Evolutionary conservation across 2,888 invertebrate genomes (phyloP).

Genomic region (Chloroclystis v-ata): DNA sequence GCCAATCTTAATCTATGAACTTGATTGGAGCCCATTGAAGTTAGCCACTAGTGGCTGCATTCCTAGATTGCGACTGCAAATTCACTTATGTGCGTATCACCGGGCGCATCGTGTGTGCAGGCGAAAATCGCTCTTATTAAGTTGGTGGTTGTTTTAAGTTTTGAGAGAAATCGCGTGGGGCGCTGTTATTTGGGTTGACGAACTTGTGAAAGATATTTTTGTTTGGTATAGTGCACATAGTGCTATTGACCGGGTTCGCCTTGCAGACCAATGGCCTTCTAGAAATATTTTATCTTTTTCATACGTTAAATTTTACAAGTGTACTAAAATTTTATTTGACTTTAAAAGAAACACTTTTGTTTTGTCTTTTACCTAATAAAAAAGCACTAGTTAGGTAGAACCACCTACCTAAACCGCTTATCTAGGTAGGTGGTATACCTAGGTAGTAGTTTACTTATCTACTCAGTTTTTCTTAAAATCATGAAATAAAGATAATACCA

Average conservation of each 20-base stretch:
- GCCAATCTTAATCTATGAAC: conserved; percentile 77
- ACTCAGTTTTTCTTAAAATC: no score
- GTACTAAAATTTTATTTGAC: no score
- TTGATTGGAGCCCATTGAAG: conserved; percentile 66
- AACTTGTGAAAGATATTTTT: conserved; percentile 57
- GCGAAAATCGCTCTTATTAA: conserved; percentile 37
- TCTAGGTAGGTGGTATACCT: no score
- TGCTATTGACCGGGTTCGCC: conserved; percentile 42
- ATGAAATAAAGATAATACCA: no score
- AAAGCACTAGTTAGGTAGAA: no score
- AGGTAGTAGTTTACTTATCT: no score
- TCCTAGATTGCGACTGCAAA: conserved; percentile 61
- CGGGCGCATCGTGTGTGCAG: conserved; percentile 40
- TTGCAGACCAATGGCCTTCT: conserved; percentile 54
- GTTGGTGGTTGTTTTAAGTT: conserved; percentile 29
- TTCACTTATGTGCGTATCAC: conserved; percentile 47
- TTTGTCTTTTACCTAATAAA: no score
- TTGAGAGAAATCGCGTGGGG: conserved; percentile 40
- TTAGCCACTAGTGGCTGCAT: conserved; percentile 55
- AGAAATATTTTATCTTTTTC: conserved; percentile 37
- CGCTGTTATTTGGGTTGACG: conserved; percentile 55
- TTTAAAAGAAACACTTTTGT: no score
- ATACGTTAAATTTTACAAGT: no score
- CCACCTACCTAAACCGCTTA: no score
- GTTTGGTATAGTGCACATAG: conserved; percentile 43